Conservation (phyloP, 2,888 invertebrate genomes). For the Lepidonotus clava region DNA sequence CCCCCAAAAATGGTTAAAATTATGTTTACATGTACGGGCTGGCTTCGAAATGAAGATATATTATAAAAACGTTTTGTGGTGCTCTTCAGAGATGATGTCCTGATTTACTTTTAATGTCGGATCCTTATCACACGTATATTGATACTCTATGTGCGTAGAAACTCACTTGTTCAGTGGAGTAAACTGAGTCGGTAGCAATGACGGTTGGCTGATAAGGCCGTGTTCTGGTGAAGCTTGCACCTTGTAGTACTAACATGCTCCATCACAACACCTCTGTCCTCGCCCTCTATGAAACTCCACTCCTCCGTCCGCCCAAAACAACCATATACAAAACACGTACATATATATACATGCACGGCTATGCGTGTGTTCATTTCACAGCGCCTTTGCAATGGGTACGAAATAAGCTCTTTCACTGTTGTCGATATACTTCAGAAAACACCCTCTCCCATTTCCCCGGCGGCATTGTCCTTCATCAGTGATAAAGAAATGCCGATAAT, state of each 20-base stretch:
- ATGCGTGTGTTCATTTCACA: no score
- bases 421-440: no score
- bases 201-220: constrained; percentile 3
- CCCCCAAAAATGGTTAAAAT: no score
- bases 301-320: not conserved
- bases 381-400: no score
- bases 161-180: not conserved
- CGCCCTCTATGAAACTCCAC: not conserved
- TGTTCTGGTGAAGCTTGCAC: not conserved
- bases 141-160: not conserved
- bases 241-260: constrained; percentile 9
- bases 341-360: no score
- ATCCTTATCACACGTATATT: not conserved
- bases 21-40: no score
- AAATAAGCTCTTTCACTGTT: no score
- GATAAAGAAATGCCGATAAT: not conserved
- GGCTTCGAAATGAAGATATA: no score
- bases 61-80: no score
- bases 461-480: not conserved
- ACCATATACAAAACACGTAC: not conserved
- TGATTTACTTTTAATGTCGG: not conserved
- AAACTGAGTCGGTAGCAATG: not conserved
- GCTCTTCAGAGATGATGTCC: no score
- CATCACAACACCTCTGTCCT: constrained; percentile 10
- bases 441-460: no score